Evolutionary conservation across 2,113 vertebrate species (phyloP), one percentile per base, ranked within the genome.

Genomic region (Oreochromis niloticus): DNA sequence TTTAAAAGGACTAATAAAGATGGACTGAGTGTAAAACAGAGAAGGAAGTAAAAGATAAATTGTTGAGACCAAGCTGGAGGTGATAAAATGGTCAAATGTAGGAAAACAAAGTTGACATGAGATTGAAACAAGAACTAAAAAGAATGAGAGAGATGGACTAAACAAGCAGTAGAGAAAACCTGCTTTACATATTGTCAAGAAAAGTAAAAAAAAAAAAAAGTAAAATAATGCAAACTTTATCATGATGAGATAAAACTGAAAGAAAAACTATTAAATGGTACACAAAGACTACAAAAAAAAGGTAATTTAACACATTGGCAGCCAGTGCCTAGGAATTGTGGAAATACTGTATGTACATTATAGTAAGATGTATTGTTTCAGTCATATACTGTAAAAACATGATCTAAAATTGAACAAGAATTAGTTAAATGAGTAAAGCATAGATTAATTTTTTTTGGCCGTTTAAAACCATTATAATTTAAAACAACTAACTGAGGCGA

Each of bases 11-110:
- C 55, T 27, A 57, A 79, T 85, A 79, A 83, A 88, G 83, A 89
- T 32, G 54, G 50, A 86, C 63, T 66, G 68, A 80, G 54, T 48
- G 82, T 46, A 87, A 55, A 68, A 27, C 68, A 89, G 50, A n/a
- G 82, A 63, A 22, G 36, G 55, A 82, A 55, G 73, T 87, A 91
- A 83, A 89, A 81, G 66, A 34, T 85, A 75, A 92, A 80, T 84
- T 22, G 27, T 39, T 56, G 66, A 81, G 88, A 87, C 63, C 79
- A 87, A 92, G 39, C 55, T 43, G 24, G 75, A 88, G 61, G 85
- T 85, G 84, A 90, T 90, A 91, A 92, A 88, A 87, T 63, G 17
- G 66, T 81, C 2, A 8, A 86, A 91, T 89, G 87, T 89, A 63
- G 24, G 83, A 36, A 90, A 90, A 68, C 73, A 91, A 81, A 61